These are phyloP conservation scores for Epiblema foenella DNA, from an alignment of 2,888 invertebrate genomes.

Conservation along the genomic window DNA sequence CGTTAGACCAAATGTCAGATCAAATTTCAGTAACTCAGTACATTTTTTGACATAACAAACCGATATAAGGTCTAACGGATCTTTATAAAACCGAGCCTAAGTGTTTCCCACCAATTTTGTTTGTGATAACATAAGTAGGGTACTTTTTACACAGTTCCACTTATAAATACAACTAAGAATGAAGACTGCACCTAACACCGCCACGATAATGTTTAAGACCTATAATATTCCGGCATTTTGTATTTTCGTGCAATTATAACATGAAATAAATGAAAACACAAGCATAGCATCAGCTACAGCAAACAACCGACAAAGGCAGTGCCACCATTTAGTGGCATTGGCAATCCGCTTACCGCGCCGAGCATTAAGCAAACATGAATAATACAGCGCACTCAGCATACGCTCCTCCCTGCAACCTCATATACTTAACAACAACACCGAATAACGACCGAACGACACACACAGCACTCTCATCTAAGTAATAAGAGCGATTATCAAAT, in stretches of 20 bases:
- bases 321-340: slow-evolving; percentile 48
- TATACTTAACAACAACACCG: neutral
- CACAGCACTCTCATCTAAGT: neutral
- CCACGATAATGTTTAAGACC: too few relatives aligned
- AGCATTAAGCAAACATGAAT: slow-evolving; percentile 32
- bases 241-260: slow-evolving; percentile 4
- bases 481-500: neutral
- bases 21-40: too few relatives aligned
- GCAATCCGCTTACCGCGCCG: slow-evolving; percentile 48
- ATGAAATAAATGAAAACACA: slow-evolving; percentile 16
- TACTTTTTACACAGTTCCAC: too few relatives aligned
- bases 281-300: slow-evolving; percentile 30
- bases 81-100: too few relatives aligned
- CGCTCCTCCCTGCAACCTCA: slow-evolving; percentile 31
- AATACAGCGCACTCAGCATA: slow-evolving; percentile 30
- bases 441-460: neutral
- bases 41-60: too few relatives aligned
- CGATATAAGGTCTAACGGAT: too few relatives aligned
- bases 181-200: too few relatives aligned
- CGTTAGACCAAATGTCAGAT: too few relatives aligned
- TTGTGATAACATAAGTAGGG: too few relatives aligned
- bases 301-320: slow-evolving; percentile 39
- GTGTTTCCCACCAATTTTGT: too few relatives aligned
- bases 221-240: neutral
- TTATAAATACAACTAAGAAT: too few relatives aligned